Base-by-base conservation (phyloP, 2,797 vertebrate species). In the Diplodus puntazzo region DNA sequence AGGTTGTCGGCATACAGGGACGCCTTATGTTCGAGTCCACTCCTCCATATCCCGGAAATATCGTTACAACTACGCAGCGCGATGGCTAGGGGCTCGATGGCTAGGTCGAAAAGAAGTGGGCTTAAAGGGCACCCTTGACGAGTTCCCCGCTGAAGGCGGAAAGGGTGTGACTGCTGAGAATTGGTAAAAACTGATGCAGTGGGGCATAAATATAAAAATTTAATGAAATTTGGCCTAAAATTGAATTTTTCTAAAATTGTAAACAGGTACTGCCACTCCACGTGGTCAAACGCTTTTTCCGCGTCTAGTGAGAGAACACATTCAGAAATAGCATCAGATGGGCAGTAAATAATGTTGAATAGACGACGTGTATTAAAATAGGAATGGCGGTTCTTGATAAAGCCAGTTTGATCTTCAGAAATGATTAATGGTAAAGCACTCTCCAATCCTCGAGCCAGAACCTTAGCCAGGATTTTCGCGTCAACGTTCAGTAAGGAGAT, bases 371-470 rank as follows among this genome's bases (percentile, higher is more conserved):
- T 65, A 2, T 66, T 66, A 3, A 39, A 75, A 25, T 66, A 75
- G 4, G 30, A 58, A 4, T 75, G 8, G 0, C 30, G n/a, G 12
- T 75, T 39, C 27, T 52, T 59, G 0, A 60, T 23, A 57, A 75
- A 75, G 12, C 73, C 73, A 1, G 55, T 75, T 30, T 75, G 63
- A 9, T 67, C 63, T n/a, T 60, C 46, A 2, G 46, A 60, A 43
- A 67, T 67, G 2, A 59, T 5, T 1, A 11, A 11, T 4, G 55
- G 54, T 30, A 75, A 17, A 0, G 59, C 45, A 2, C 4, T 20
- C 30, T 75, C 63, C 11, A 75, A 18, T 27, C 55, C 60, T 4
- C 13, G 2, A n/a, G 64, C 48, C 34, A 68, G 18, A 49, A 59
- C 39, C n/a, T 73, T 54, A 6, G 48, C 48, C 21, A 45, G 3